Evolutionary conservation across 2,797 vertebrate genomes (phyloP).

Genomic region (Enoplosus armatus): DNA sequence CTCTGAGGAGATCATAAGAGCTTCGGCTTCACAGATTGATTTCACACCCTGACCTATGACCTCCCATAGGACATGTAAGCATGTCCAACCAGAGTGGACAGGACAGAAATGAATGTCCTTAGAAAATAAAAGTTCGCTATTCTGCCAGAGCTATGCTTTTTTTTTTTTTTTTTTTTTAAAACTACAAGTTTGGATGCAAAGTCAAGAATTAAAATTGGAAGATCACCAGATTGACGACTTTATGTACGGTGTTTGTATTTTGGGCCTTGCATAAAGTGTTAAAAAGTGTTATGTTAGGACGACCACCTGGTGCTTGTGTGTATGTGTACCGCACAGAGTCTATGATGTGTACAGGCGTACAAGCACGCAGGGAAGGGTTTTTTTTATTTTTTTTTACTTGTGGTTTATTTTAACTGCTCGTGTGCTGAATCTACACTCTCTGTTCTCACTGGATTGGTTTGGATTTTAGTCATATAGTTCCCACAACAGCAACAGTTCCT

Average conservation of each 20-base stretch:
- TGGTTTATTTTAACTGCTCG: neutral
- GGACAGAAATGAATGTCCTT: no score
- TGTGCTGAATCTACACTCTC: neutral
- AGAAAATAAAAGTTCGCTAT: no score
- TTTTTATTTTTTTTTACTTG: neutral
- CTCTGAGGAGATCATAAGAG: neutral
- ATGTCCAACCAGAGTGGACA: no score
- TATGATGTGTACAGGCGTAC: neutral
- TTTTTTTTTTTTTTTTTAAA: no score
- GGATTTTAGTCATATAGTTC: neutral
- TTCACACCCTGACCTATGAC: constrained; percentile 1
- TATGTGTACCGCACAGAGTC: no score
- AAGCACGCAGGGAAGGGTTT: no score
- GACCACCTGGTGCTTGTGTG: neutral
- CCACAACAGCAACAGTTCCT: neutral
- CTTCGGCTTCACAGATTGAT: neutral
- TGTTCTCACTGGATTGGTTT: neutral
- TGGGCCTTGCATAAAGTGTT: no score
- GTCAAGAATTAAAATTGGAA: neutral
- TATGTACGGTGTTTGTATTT: no score
- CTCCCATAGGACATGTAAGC: neutral
- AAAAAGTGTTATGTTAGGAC: neutral
- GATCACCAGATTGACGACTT: neutral
- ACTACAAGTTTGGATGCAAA: neutral
- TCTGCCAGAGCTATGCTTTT: no score